Base-by-base conservation (phyloP, 1,140 invertebrate genomes). In the Drosophila tropicalis region DNA sequence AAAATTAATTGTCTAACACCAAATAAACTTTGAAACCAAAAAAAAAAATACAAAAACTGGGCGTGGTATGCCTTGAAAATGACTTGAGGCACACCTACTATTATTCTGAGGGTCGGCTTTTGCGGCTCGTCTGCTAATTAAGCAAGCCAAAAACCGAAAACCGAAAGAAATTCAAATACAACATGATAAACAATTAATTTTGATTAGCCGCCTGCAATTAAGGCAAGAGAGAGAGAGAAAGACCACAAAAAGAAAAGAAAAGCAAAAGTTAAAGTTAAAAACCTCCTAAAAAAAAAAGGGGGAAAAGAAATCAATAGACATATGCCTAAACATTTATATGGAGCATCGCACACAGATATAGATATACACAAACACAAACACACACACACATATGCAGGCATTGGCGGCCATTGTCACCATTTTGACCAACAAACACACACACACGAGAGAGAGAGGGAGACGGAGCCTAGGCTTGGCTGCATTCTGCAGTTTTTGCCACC, bases 1-100 rank as follows among this genome's bases (percentile, higher is more conserved):
- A 75, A 91, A 91, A 91, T 91, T 91, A 91, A 91, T 91, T 91
- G 89, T 89, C 81, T 91, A 86, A 91, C 89, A 91, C 89, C 89
- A 91, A 91, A 91, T 91, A 91, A 91, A 90, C 78, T 65, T 85
- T 75, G 79, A 58, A 62, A 62, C 56, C 56, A 68, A 67, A 29
- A 29, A 29, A 29, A 29, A 29, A 29, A 29, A 25, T 25, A 25
- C 22, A 25, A 29, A 44, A 29, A 55, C 72, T 22, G 44, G 56
- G 65, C 25, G 58, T 32, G 29, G 58, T 66, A 19, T 66, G 65
- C 57, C 47, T 72, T 60, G 36, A 51, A 68, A 60, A 10, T 62
- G 55, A 40, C 64, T 54, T 54, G 54, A 56, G 79, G 63, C 82
- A 86, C 83, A 86, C 83, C 83, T 86, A 86, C 83, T 72, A 81